phyloP scores from a whole-genome alignment of 2,888 invertebrate species.

The Archips xylosteana region DNA sequence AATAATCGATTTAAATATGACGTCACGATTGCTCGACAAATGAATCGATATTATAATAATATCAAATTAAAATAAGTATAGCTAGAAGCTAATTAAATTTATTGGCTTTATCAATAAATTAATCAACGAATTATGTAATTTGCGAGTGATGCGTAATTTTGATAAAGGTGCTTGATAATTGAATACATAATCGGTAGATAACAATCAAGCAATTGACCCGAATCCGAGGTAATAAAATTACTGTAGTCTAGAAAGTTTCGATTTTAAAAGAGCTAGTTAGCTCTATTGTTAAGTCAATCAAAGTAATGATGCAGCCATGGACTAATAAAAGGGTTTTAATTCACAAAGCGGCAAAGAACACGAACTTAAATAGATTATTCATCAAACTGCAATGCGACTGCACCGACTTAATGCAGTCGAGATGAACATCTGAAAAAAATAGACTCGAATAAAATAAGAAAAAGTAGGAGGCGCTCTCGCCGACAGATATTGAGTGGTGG shows the following conservation, averaged over 20 bases:
- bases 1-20: too few species aligned
- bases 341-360: slow-evolving; percentile 27
- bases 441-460: slow-evolving; percentile 81
- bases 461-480: slow-evolving; percentile 81
- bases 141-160: slow-evolving; percentile 11
- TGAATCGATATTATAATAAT: too few species aligned
- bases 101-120: slow-evolving; percentile 26
- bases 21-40: too few species aligned
- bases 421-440: slow-evolving; percentile 74
- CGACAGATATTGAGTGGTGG: slow-evolving; percentile 86
- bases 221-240: slow-evolving; percentile 11
- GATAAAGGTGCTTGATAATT: slow-evolving; percentile 20
- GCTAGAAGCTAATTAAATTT: slow-evolving; percentile 17
- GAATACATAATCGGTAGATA: slow-evolving; percentile 31
- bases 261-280: background rate
- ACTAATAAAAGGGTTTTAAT: background rate
- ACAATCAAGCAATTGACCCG: slow-evolving; percentile 31
- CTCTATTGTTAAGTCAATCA: background rate
- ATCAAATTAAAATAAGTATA: too few species aligned
- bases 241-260: slow-evolving; percentile 7
- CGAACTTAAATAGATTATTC: slow-evolving; percentile 67
- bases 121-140: slow-evolving; percentile 33
- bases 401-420: slow-evolving; percentile 76
- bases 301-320: background rate
- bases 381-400: slow-evolving; percentile 83